Conservation (phyloP, 2,797 vertebrate species). For the Todus mexicanus region DNA sequence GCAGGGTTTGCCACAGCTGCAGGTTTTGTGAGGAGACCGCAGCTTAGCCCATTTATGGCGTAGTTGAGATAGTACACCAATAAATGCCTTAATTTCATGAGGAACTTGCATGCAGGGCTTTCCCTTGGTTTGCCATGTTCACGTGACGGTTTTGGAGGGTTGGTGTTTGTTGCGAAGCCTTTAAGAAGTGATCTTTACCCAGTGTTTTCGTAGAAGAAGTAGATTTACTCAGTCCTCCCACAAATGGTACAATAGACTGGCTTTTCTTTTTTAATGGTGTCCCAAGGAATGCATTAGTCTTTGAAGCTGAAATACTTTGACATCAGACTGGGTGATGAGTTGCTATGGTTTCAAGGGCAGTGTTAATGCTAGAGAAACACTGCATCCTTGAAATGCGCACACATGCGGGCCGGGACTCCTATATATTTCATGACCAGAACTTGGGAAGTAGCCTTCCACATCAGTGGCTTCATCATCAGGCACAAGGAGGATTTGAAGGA, state of each 20-base stretch:
- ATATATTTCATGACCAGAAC: slow-evolving; percentile 33
- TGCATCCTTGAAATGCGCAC: slow-evolving; percentile 20
- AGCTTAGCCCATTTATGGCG: background rate
- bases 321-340: slow-evolving; percentile 67
- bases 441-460: background rate
- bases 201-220: slow-evolving; percentile 47
- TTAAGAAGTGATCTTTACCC: slow-evolving; percentile 2
- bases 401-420: background rate
- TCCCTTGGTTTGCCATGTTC: background rate
- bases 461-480: background rate
- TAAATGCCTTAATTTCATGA: background rate
- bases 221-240: slow-evolving; percentile 54
- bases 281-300: slow-evolving; percentile 54
- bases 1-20: background rate
- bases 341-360: slow-evolving; percentile 71
- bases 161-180: background rate
- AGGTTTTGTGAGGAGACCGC: background rate
- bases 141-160: background rate
- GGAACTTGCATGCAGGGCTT: background rate
- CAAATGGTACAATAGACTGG: slow-evolving; percentile 59
- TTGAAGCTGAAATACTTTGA: slow-evolving; percentile 75
- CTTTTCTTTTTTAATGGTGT: slow-evolving; percentile 48
- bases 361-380: slow-evolving; percentile 25
- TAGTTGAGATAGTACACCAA: background rate
- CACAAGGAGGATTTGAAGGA: background rate